Conservation (phyloP, 1,140 invertebrate species). For the Parapsyche elsis region DNA sequence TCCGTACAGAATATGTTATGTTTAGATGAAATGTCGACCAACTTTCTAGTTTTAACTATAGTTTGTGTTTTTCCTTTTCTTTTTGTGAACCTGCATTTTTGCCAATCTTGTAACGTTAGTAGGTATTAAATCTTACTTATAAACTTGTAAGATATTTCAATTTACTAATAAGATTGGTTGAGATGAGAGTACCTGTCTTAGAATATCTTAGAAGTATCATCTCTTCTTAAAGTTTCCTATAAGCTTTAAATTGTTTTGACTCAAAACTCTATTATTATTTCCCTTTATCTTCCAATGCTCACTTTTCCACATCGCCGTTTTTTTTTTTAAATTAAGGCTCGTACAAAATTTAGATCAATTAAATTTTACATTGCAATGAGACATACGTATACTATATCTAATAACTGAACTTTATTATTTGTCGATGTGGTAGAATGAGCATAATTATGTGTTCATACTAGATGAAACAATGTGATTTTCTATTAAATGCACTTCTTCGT, state of each 20-base stretch:
- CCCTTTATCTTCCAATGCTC: neutral
- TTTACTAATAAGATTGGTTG: neutral
- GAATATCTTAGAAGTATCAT: neutral
- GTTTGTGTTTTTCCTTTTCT: neutral
- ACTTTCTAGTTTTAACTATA: neutral
- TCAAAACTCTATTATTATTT: neutral
- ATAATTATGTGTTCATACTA: slow-evolving; percentile 4
- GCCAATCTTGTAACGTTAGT: neutral
- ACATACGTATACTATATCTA: too few relatives aligned
- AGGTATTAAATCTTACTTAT: neutral
- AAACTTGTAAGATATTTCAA: neutral
- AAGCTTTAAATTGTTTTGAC: neutral
- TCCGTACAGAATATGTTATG: neutral
- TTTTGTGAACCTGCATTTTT: slow-evolving; percentile 4
- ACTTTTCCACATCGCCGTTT: slow-evolving; percentile 1
- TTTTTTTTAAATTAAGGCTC: neutral
- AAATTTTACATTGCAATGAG: too few relatives aligned
- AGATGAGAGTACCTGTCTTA: neutral
- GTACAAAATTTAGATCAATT: neutral
- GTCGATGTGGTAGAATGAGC: slow-evolving; percentile 21
- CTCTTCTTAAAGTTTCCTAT: neutral
- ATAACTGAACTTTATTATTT: slow-evolving; percentile 2
- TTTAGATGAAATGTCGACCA: slow-evolving; percentile 24
- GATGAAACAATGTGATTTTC: slow-evolving; percentile 22
- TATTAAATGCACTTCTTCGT: slow-evolving; percentile 31